These are phyloP conservation scores for Egretta garzetta DNA, from an alignment of 2,113 vertebrate species.

Conservation along the genomic window DNA sequence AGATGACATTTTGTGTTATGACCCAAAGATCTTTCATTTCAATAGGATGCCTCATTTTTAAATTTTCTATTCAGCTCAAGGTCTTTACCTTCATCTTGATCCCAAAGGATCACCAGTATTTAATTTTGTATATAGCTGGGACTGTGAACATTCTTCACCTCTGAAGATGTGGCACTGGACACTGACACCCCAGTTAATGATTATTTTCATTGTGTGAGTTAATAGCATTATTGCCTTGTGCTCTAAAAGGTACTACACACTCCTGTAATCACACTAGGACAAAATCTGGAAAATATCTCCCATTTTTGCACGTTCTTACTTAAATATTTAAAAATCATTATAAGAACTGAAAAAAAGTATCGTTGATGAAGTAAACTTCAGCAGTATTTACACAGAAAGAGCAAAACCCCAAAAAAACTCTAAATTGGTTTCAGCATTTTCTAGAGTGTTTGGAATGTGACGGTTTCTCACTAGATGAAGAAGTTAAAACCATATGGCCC, in stretches of 20 bases:
- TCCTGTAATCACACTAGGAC: too few relatives aligned
- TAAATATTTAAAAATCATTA: background rate
- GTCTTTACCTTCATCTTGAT: background rate
- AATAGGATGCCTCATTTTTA: background rate
- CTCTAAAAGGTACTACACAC: background rate
- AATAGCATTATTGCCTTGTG: background rate
- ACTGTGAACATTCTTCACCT: background rate
- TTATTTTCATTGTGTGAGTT: background rate
- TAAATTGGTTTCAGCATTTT: background rate
- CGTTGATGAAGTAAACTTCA: background rate
- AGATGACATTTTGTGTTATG: background rate
- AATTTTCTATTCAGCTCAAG: background rate
- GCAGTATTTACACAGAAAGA: background rate
- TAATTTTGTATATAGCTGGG: background rate
- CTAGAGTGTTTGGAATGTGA: background rate
- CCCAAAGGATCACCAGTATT: background rate
- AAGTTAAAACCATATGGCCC: background rate
- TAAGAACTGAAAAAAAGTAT: background rate
- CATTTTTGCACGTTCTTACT: background rate
- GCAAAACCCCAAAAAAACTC: background rate
- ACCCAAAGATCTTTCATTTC: background rate
- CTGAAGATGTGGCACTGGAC: background rate
- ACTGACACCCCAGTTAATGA: background rate
- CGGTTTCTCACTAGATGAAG: background rate
- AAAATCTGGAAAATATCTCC: background rate